These are phyloP conservation scores for Pantherophis alleghaniensis DNA, from an alignment of 2,797 vertebrate genomes.

Conservation along the genomic window DNA sequence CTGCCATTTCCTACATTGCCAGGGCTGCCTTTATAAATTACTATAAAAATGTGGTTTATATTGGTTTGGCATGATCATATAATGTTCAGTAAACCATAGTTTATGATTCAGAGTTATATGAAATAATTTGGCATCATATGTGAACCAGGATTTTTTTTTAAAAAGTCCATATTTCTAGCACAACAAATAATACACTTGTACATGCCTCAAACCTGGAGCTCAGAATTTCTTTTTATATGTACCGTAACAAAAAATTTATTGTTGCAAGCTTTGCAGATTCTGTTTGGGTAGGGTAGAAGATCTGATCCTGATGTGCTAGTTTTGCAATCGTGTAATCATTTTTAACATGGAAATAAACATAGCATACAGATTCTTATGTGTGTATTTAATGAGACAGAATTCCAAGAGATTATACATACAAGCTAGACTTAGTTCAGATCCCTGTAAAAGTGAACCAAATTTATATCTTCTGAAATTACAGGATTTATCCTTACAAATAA, in stretches of 20 bases:
- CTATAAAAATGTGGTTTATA: not conserved
- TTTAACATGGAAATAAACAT: not conserved
- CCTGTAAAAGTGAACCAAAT: not conserved
- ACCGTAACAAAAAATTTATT: not conserved
- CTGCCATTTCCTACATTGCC: not conserved
- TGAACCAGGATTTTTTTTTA: not conserved
- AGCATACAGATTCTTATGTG: not conserved
- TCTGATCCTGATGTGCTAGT: not conserved
- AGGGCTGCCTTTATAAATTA: not conserved
- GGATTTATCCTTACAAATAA: not conserved
- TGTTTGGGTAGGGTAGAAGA: not conserved
- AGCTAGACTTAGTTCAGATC: not conserved
- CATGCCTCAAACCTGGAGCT: not conserved
- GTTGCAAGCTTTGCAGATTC: not conserved
- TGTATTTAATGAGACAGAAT: not conserved
- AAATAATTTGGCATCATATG: not conserved
- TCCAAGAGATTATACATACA: not conserved
- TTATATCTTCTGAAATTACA: not conserved
- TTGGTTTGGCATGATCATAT: not conserved
- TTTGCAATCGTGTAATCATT: not conserved
- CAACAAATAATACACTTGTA: not conserved
- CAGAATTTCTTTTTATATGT: not conserved
- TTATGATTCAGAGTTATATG: not conserved
- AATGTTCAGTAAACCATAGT: not conserved
- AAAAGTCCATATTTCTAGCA: not conserved